These are phyloP conservation scores for Caenorhabditis sinica DNA, from an alignment of 2,888 invertebrate species.

Conservation along the genomic window DNA sequence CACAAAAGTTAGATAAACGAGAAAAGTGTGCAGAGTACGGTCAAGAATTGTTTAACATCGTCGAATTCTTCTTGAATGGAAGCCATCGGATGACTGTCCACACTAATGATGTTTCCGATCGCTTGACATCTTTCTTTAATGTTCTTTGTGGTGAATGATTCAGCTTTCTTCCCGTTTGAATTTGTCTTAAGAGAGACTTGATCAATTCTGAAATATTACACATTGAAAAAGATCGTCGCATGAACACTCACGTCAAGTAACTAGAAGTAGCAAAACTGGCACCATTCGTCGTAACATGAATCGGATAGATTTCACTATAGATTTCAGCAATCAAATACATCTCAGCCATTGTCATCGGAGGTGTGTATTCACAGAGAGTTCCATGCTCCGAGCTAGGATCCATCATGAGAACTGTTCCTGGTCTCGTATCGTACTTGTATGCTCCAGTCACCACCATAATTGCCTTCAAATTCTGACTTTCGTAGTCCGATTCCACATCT, in stretches of 20 bases:
- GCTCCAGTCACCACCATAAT: background rate
- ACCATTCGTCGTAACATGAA: constrained; percentile 3
- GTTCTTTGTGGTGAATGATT: background rate
- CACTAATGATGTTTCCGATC: constrained; percentile 25
- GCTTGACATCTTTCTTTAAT: background rate
- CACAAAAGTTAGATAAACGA: background rate
- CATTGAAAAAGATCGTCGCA: background rate
- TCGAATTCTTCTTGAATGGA: constrained; percentile 17
- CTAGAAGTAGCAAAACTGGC: constrained; percentile 13
- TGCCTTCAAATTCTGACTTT: background rate
- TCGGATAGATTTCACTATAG: constrained; percentile 36
- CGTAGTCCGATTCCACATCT: background rate
- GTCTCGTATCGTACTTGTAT: constrained; percentile 13
- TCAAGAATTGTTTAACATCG: background rate
- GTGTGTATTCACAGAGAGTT: constrained; percentile 26
- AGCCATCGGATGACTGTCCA: constrained; percentile 18
- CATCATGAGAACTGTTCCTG: constrained; percentile 7
- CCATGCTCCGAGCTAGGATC: background rate
- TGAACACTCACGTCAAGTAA: constrained; percentile 27
- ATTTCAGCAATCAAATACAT: constrained; percentile 1
- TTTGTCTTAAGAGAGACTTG: background rate
- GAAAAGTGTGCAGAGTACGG: background rate
- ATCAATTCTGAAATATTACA: constrained; percentile 4
- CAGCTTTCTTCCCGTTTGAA: background rate
- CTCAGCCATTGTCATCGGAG: constrained; percentile 26